Percentiles rank a stretch among this genome's conserved stretches.
These are phyloP conservation scores for Rhegmatorhina hoffmannsi DNA, from an alignment of 2,113 vertebrate species.

Conservation along the genomic window DNA sequence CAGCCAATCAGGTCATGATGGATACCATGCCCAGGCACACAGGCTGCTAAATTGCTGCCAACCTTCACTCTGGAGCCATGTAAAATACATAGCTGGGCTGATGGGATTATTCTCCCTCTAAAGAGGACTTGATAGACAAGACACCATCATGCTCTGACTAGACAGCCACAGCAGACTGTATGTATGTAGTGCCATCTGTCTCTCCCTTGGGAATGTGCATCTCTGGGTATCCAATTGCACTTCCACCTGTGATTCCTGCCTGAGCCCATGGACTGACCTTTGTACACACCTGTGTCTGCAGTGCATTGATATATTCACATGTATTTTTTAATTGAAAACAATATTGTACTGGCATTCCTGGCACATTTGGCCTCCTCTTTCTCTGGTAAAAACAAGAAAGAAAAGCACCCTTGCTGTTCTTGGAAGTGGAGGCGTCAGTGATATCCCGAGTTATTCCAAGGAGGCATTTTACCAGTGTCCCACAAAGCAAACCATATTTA, in stretches of 20 bases:
- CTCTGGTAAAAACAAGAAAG: background rate
- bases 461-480: background rate
- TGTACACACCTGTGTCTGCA: background rate
- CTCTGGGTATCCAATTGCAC: background rate
- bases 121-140: background rate
- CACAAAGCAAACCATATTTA: background rate
- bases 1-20: background rate
- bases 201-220: background rate
- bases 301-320: accelerated
- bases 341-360: background rate
- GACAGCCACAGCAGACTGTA: background rate
- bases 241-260: background rate
- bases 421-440: background rate
- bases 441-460: background rate
- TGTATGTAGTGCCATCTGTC: background rate
- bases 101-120: background rate
- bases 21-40: background rate
- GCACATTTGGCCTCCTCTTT: background rate
- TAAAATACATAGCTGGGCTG: background rate
- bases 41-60: background rate
- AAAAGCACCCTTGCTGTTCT: background rate
- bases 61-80: background rate
- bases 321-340: background rate
- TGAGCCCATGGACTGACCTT: background rate
- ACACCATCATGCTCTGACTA: background rate